Evolutionary conservation across 2,797 vertebrate genomes (phyloP).

Genomic region (Notamacropus eugenii): DNA sequence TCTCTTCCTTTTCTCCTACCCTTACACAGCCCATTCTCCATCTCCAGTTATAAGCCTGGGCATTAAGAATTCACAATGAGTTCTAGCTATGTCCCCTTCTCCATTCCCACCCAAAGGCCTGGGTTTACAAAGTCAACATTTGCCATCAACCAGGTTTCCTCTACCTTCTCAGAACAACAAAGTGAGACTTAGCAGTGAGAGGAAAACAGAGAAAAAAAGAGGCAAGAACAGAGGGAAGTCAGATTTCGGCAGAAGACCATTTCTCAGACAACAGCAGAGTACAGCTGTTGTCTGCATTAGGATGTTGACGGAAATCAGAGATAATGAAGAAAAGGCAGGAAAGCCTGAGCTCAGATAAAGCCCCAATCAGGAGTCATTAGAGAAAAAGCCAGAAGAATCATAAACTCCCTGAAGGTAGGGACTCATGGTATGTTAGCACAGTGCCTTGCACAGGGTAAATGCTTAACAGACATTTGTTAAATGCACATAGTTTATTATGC

Average conservation of each 20-base stretch:
- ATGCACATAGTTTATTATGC: no score
- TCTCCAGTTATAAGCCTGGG: not conserved
- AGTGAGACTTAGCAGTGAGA: no score
- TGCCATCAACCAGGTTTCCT: no score
- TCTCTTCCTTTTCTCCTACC: not conserved
- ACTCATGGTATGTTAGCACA: not conserved
- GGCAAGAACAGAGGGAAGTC: not conserved
- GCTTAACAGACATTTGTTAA: no score
- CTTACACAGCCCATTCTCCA: not conserved
- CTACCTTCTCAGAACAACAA: not conserved
- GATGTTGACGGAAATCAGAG: no score
- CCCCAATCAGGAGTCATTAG: not conserved
- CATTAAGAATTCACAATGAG: no score
- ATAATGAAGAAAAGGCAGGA: not conserved
- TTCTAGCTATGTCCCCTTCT: not conserved
- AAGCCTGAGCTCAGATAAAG: not conserved
- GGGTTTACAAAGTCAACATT: no score
- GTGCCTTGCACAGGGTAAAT: no score
- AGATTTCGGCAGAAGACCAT: not conserved
- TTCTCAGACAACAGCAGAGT: not conserved
- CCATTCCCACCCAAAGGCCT: no score
- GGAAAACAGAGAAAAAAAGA: not conserved
- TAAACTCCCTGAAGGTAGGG: not conserved
- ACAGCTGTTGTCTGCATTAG: no score
- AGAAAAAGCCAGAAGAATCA: not conserved